Evolutionary conservation across 2,888 invertebrate species (phyloP), one percentile per base, ranked within the genome.

Genomic region (Nesidiocoris tenuis): DNA sequence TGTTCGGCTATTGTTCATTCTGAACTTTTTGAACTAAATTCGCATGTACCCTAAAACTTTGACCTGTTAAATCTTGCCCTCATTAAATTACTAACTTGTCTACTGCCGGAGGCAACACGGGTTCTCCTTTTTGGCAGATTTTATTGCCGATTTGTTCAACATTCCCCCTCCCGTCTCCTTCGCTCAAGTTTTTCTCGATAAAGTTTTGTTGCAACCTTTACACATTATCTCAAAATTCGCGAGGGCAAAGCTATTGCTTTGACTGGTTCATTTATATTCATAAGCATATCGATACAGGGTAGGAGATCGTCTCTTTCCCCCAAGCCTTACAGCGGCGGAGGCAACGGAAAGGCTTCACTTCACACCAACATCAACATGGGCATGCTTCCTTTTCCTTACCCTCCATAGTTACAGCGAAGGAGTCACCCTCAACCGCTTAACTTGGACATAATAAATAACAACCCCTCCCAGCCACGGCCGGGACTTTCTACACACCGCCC

Each of bases 231-330:
- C 25, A 67, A 75, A 75, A 66, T 67, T 67, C 66, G 39, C 61
- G 56, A 19, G 19, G 23, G 16, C 19, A 75, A 65, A 65, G 54
- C 67, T 67, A 12, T 18, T 22, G 22, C 39, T 65, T 24, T 59
- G 67, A 67, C 25, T 57, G 64, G 75, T 66, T 75, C 75, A 75
- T 75, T 75, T 75, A 75, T 75, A 75, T 75, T 75, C 75, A 75
- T 75, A 67, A 75, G 75, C 63, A 64, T 66, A 75, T 75, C 64
- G 75, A 75, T 75, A 67, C 55, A 66, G 66, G 75, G 59, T 39
- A 39, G 39, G 66, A 59, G 66, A 55, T 67, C 66, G 61, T 25
- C 67, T 66, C 39, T 16, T 66, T 67, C 61, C 66, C 24, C 39
- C 17, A 18, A 17, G 25, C 61, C 70, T 59, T 56, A 61, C 61